Conservation (phyloP, 2,113 vertebrate genomes). For the Scomber scombrus region DNA sequence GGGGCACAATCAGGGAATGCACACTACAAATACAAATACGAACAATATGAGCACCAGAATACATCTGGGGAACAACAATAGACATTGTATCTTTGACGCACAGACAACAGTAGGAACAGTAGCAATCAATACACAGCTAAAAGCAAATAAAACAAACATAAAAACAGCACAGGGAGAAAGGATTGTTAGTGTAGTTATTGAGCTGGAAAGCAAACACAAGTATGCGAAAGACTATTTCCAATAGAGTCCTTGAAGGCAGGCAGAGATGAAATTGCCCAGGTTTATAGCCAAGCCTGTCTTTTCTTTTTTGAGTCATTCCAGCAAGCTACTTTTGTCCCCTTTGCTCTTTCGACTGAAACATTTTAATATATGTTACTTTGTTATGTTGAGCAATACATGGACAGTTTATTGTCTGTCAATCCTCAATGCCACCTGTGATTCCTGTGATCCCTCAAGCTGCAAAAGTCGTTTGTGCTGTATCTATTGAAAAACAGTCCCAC, state of each 20-base stretch:
- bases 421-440: constrained; percentile 55
- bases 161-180: constrained; percentile 31
- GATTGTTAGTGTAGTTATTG: constrained; percentile 44
- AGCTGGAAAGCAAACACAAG: constrained; percentile 36
- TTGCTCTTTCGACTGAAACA: neutral
- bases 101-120: constrained; percentile 46
- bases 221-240: constrained; percentile 4
- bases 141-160: constrained; percentile 64
- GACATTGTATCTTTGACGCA: constrained; percentile 54
- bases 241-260: constrained; percentile 42
- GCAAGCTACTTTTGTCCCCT: neutral
- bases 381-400: constrained; percentile 28
- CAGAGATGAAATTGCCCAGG: constrained; percentile 15
- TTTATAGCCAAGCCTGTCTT: constrained; percentile 32
- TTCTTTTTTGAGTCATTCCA: constrained; percentile 4
- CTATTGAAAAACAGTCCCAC: constrained; percentile 61
- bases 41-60: constrained; percentile 36
- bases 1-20: constrained; percentile 11
- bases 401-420: constrained; percentile 40
- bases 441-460: constrained; percentile 41
- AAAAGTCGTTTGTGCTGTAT: constrained; percentile 42
- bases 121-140: constrained; percentile 66
- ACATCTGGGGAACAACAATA: constrained; percentile 37
- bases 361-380: constrained; percentile 45
- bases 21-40: constrained; percentile 33